Evolutionary conservation across 2,797 vertebrate genomes (phyloP).

Genomic region (Poecilia picta): DNA sequence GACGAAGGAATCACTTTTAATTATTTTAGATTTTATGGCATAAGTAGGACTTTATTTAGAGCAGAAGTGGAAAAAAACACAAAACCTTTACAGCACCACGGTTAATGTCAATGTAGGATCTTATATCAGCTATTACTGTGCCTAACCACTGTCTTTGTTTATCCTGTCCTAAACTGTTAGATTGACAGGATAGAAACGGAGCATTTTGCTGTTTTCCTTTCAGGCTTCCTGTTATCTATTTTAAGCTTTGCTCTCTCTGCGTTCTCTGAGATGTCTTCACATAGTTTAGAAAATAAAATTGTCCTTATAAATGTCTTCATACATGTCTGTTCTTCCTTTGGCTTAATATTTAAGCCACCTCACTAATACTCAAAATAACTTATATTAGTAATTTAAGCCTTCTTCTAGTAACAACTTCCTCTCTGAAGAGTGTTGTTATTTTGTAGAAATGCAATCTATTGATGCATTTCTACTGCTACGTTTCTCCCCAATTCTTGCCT

Average conservation of each 20-base stretch:
- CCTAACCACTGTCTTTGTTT: background rate
- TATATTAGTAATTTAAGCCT: background rate
- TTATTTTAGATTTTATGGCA: background rate
- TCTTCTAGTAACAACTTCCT: background rate
- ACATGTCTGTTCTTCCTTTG: background rate
- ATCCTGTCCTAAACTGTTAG: background rate
- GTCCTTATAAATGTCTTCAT: background rate
- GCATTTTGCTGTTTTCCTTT: background rate
- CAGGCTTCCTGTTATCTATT: background rate
- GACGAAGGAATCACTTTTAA: background rate
- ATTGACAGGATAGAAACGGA: background rate
- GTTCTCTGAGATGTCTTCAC: background rate
- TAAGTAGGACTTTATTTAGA: background rate
- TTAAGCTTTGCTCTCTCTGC: background rate
- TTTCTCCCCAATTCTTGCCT: background rate
- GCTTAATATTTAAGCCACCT: background rate
- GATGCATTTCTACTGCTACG: background rate
- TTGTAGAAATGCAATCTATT: background rate
- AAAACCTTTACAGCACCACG: background rate
- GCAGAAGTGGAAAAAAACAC: background rate
- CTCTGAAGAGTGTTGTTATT: background rate
- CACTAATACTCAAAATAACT: background rate
- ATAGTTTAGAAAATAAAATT: background rate
- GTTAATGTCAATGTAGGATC: background rate
- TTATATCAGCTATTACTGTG: background rate